Evolutionary conservation across 2,888 invertebrate species (phyloP).

Genomic region (Copidosoma aretas): DNA sequence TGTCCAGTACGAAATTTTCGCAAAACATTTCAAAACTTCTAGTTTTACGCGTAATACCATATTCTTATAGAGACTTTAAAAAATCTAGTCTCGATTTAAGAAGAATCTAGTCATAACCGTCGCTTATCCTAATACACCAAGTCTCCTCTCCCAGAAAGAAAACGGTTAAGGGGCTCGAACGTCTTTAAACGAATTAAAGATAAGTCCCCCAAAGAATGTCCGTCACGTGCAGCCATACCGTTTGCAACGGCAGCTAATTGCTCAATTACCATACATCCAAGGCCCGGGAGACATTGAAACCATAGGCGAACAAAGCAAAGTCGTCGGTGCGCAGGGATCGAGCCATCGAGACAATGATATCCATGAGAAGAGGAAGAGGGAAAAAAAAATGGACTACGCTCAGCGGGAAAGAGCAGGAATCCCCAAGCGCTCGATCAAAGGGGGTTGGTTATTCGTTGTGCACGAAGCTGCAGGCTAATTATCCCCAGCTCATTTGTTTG

Average conservation of each 20-base stretch:
- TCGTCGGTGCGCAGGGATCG: too few species aligned
- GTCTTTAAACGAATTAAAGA: conserved; percentile 12
- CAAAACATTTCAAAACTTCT: too few species aligned
- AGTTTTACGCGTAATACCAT: too few species aligned
- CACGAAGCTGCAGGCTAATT: neutral
- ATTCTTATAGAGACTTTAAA: too few species aligned
- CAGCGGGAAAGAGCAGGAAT: neutral
- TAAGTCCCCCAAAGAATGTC: neutral
- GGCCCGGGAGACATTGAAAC: conserved; percentile 1
- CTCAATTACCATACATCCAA: conserved; percentile 30
- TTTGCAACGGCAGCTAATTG: conserved; percentile 17
- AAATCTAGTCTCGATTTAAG: neutral
- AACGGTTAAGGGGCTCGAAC: neutral
- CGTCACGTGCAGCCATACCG: neutral
- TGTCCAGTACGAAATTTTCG: too few species aligned
- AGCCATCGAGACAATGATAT: neutral
- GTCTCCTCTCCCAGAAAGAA: neutral
- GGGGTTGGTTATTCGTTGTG: too few species aligned
- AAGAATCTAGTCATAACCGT: neutral
- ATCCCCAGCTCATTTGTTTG: conserved; percentile 9
- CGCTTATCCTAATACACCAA: too few species aligned
- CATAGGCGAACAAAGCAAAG: neutral
- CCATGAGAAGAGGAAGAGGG: neutral
- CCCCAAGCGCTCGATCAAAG: neutral
- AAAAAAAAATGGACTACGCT: neutral